phyloP scores from a whole-genome alignment of 2,113 vertebrate species.

The Bungarus multicinctus region DNA sequence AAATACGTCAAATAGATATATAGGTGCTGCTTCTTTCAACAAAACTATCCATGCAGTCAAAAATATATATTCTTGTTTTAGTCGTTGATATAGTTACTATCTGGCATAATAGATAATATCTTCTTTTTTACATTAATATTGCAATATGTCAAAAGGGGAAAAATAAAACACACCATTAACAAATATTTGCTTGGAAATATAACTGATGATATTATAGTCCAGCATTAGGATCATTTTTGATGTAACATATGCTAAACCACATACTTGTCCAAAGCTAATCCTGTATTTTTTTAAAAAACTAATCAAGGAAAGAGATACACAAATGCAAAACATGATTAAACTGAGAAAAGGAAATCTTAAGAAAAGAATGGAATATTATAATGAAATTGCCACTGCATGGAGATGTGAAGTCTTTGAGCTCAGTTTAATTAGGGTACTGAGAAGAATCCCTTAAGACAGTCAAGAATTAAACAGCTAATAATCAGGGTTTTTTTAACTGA shows the following conservation, averaged over 20 bases:
- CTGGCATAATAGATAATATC: background rate
- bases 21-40: background rate
- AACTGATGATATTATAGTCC: slow-evolving; percentile 57
- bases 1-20: background rate
- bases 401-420: slow-evolving; percentile 76
- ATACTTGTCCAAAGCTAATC: slow-evolving; percentile 77
- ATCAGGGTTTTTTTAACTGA: slow-evolving; percentile 86
- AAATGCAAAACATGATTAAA: slow-evolving; percentile 85
- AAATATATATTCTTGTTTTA: background rate
- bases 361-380: slow-evolving; percentile 70
- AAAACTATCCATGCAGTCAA: background rate
- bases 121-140: slow-evolving; percentile 12
- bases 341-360: slow-evolving; percentile 70
- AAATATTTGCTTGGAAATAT: slow-evolving; percentile 56
- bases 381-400: slow-evolving; percentile 74
- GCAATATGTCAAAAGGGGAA: slow-evolving; percentile 16
- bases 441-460: slow-evolving; percentile 82
- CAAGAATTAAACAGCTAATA: slow-evolving; percentile 85
- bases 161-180: slow-evolving; percentile 57
- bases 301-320: slow-evolving; percentile 84
- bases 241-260: slow-evolving; percentile 76
- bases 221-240: slow-evolving; percentile 66
- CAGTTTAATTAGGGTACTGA: slow-evolving; percentile 83
- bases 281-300: slow-evolving; percentile 68
- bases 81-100: background rate